Percentiles rank a stretch among this genome's conserved stretches.
Evolutionary conservation across 2,888 invertebrate genomes (phyloP).

Genomic region (Neoscelio sp.): DNA sequence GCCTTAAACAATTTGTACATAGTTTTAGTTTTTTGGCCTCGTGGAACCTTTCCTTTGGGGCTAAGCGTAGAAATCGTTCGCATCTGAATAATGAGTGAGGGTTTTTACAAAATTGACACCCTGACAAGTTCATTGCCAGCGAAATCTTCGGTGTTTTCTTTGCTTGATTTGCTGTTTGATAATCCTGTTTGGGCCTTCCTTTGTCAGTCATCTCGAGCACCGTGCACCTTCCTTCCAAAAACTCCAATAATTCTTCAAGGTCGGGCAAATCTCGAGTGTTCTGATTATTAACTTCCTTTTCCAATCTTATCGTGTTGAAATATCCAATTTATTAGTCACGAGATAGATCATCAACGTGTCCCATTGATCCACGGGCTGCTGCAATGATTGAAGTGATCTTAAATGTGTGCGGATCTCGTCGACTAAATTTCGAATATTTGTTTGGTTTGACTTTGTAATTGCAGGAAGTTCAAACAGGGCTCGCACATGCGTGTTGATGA

Average conservation of each 20-base stretch:
- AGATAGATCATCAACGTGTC: constrained; percentile 6
- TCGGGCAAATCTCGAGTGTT: background rate
- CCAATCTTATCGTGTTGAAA: constrained; percentile 1
- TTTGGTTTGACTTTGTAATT: background rate
- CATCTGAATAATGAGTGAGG: background rate
- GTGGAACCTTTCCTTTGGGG: background rate
- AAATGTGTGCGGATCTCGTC: constrained; percentile 2
- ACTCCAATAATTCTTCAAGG: background rate
- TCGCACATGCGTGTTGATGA: constrained; percentile 4
- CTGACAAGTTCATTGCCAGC: background rate
- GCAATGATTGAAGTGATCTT: constrained; percentile 6
- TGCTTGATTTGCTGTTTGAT: background rate
- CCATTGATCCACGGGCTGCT: constrained; percentile 4
- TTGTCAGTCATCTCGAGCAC: background rate
- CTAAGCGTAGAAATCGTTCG: background rate
- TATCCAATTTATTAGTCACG: constrained; percentile 8
- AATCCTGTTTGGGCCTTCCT: background rate
- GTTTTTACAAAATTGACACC: constrained; percentile 1
- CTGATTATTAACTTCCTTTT: background rate
- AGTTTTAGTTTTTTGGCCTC: background rate
- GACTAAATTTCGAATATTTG: background rate
- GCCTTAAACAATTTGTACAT: constrained; percentile 16
- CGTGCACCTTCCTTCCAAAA: background rate
- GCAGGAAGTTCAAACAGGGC: constrained; percentile 5
- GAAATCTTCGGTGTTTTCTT: background rate